phyloP scores from a whole-genome alignment of 30 jellyfish, hydroid and myxozoan species.

The Aurelia coerulea region DNA sequence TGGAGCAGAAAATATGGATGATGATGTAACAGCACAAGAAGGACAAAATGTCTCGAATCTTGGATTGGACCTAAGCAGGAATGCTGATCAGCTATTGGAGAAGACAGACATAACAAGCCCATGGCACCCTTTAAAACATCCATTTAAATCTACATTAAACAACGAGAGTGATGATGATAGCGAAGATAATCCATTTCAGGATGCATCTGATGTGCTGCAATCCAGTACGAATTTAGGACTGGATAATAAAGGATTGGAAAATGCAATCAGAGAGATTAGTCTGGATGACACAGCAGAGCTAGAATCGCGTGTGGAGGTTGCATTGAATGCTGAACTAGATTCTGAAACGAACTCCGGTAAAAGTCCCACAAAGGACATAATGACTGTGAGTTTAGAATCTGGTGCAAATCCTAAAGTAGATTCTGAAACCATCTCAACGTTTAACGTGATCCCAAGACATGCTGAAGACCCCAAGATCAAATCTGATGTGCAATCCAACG shows the following conservation, averaged over 20 bases:
- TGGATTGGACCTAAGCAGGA: no score
- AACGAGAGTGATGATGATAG: background rate
- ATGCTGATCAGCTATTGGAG: constrained; percentile 4
- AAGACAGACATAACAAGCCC: constrained; percentile 5
- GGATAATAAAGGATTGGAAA: background rate
- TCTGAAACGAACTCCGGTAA: background rate
- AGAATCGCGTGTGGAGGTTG: background rate
- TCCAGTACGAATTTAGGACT: background rate
- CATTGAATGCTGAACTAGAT: background rate
- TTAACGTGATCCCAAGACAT: background rate
- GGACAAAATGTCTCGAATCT: background rate
- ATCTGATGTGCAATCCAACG: background rate
- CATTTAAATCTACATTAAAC: background rate
- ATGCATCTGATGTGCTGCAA: constrained; percentile 36
- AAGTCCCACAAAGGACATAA: background rate
- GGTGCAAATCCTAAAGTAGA: background rate
- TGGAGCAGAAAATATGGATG: background rate
- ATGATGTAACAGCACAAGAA: background rate
- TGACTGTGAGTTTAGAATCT: background rate
- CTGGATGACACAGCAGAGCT: background rate
- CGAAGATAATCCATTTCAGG: constrained; percentile 27
- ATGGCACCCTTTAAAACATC: constrained; percentile 67
- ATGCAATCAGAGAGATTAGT: constrained; percentile 5
- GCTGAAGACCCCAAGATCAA: background rate
- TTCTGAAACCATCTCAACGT: background rate